Evolutionary conservation across 2,113 vertebrate genomes (phyloP).

Genomic region (Catharus fuscescens): DNA sequence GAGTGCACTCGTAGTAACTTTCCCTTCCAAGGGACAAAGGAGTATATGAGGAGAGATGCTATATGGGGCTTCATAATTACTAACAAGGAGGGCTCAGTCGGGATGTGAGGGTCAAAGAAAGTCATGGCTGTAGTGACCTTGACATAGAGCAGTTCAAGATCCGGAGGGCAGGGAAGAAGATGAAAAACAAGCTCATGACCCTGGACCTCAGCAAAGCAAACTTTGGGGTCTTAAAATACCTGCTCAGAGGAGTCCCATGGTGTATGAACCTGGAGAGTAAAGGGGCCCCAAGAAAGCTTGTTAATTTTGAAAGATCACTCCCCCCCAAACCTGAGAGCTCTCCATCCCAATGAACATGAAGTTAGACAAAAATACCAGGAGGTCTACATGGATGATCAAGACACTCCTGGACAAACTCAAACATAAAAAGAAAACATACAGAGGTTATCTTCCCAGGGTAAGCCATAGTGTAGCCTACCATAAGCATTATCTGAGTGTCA

Average conservation of each 20-base stretch:
- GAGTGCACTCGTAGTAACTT: not conserved
- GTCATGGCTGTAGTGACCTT: not conserved
- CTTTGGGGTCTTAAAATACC: not conserved
- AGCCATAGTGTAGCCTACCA: not conserved
- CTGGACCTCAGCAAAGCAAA: not conserved
- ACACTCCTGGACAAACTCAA: not conserved
- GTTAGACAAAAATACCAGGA: not conserved
- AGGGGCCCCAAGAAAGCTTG: not conserved
- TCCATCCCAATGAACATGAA: not conserved
- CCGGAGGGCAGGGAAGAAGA: not conserved
- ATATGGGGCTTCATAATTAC: not conserved
- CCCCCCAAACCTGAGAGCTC: not conserved
- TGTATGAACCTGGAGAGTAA: not conserved
- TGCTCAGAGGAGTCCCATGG: not conserved
- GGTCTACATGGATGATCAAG: not conserved
- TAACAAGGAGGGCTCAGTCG: rapidly evolving
- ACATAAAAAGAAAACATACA: not conserved
- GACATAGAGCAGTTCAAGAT: not conserved
- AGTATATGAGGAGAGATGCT: not conserved
- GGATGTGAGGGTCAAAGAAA: not conserved
- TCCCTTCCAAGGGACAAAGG: not conserved
- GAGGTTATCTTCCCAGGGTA: not conserved
- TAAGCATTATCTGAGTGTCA: not conserved
- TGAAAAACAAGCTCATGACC: not conserved
- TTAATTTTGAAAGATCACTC: not conserved